phyloP scores from a whole-genome alignment of 2,797 vertebrate genomes.

The Diceros bicornis region DNA sequence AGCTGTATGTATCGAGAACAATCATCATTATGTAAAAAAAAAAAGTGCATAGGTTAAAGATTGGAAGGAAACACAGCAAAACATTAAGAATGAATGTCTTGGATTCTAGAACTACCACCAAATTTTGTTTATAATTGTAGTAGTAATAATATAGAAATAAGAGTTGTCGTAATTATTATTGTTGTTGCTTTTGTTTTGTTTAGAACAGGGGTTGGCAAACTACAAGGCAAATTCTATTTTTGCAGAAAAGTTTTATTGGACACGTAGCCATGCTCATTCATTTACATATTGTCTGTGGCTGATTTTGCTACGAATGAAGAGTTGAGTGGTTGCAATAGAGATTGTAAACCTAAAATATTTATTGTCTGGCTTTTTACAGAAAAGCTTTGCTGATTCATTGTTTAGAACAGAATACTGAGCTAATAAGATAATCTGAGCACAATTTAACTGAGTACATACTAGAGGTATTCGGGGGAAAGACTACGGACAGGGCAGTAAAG shows the following conservation, averaged over 20 bases:
- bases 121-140: not conserved
- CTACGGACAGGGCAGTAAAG: not conserved
- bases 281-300: not conserved
- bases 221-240: not conserved
- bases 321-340: not conserved
- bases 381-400: not conserved
- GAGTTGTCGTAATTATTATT: not conserved
- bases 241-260: not conserved
- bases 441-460: not conserved
- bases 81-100: not conserved
- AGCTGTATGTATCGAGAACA: not conserved
- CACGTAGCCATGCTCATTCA: not conserved
- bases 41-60: not conserved
- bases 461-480: not conserved
- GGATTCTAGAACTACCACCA: not conserved
- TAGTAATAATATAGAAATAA: not conserved
- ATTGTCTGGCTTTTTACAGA: not conserved
- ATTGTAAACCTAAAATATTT: not conserved
- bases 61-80: not conserved
- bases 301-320: not conserved
- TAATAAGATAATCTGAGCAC: conserved; percentile 2
- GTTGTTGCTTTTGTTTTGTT: not conserved
- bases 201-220: not conserved
- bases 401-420: not conserved
- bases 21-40: not conserved